These are phyloP conservation scores for Oryzias celebensis DNA, from an alignment of 2,113 vertebrate species.

Conservation along the genomic window DNA sequence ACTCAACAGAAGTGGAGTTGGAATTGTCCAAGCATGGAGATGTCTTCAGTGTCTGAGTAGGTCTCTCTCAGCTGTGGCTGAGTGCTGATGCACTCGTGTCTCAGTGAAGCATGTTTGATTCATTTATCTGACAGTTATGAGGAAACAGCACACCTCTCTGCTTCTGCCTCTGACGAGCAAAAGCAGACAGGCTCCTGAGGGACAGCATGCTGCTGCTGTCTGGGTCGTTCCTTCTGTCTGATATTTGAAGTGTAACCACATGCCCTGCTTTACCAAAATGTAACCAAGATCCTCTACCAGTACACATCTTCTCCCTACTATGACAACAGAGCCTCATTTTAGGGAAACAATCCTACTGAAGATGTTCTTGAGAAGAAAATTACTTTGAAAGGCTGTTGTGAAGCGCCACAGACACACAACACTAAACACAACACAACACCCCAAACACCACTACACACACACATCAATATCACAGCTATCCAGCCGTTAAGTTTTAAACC, in stretches of 20 bases:
- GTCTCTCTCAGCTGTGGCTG: constrained; percentile 42
- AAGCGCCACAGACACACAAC: no score
- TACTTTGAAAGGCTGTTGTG: no score
- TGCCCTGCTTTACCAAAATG: constrained; percentile 6
- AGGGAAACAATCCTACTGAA: not conserved
- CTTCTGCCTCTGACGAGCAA: constrained; percentile 26
- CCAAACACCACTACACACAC: no score
- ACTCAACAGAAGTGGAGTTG: no score
- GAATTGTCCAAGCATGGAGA: constrained; percentile 3
- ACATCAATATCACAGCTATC: no score
- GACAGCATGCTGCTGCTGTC: constrained; percentile 36
- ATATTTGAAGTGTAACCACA: not conserved
- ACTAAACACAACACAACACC: no score
- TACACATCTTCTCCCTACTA: not conserved
- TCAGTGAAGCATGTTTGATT: constrained; percentile 41
- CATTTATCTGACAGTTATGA: constrained; percentile 66
- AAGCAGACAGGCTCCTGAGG: constrained; percentile 25
- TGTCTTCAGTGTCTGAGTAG: constrained; percentile 8
- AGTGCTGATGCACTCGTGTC: constrained; percentile 38
- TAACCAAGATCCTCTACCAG: constrained; percentile 14
- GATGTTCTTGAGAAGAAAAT: no score
- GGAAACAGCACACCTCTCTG: constrained; percentile 14
- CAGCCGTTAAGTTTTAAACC: no score
- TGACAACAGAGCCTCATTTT: not conserved
- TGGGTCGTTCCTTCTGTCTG: constrained; percentile 18